Base-by-base conservation (phyloP, 2,888 invertebrate species). In the Argyresthia goedartella region DNA sequence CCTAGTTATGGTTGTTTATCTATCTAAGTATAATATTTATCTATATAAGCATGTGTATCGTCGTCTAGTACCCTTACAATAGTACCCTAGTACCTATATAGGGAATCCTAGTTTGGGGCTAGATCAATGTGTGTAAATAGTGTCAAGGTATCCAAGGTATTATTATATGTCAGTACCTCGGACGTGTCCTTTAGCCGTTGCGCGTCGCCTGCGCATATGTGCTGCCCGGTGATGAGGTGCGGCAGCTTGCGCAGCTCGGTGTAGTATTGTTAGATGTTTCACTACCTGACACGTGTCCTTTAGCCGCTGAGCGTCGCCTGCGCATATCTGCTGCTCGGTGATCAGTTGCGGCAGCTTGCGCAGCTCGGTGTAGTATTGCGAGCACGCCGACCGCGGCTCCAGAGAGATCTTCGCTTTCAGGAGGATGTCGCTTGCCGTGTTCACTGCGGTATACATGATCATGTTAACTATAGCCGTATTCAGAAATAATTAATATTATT, bases 161-260 rank as follows among this genome's bases (percentile, higher is more conserved):
- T n/a, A n/a, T n/a, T n/a, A n/a, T n/a, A n/a, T n/a, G n/a, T n/a
- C n/a, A n/a, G 11, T 39, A 49, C 49, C 15, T 49, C 1, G 25
- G 39, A 49, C 3, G 82, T 73, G 58, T 86, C 86, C 11, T 59
- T 80, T 11, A 61, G 57, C 1, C 59, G 80, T 11, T 61, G 57
- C 1, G 73, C 71, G 60, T 82, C 82, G 8, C 80, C 81, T 7
- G 85, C 87, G 57, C 87, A 87, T 13, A 87, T 57, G 60, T 86
- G 86, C 7, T 67, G 66, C 14, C 56, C 46, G 0, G 67, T 57
- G 56, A 86, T 71, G 35, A 82, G 84, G 0, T 52, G 48, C 7
- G 81, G 80, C 56, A 85, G 59, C 57, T 76, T 80, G 10, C 78
- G n/a, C n/a, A n/a, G n/a, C n/a, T n/a, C n/a, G n/a, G n/a, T n/a